Evolutionary conservation across 2,888 invertebrate genomes (phyloP), one percentile per base, ranked within the genome.

Genomic region (Heliconius charithonia): DNA sequence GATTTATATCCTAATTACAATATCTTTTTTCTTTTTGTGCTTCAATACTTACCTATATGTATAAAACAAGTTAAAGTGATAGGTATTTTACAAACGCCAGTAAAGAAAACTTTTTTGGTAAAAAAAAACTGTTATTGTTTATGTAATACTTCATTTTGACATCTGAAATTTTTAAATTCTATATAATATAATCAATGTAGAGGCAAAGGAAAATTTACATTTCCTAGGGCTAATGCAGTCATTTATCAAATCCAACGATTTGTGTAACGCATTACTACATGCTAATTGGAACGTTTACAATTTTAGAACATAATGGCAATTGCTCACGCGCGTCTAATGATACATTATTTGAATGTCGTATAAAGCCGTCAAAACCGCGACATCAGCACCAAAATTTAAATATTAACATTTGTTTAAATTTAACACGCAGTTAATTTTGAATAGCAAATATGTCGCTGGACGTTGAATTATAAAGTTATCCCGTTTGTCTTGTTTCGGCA

Each of bases 391-490:
- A 82, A 88, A 89, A 91, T 91, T 90, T 87, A 89, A 91, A 93
- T 92, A 90, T 88, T 80, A 87, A 90, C 93, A 92, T 94, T 94
- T 92, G 93, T 94, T 91, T 91, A 88, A 94, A 94, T 95, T 94
- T 90, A 86, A 88, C 93, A 94, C 94, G 92, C 94, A 90, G 93
- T 93, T 93, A 93, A 93, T 81, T 93, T 85, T 89, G 89, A 92
- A 94, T 92, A 86, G 83, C 84, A 81, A 87, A 88, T 85, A 88
- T 88, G 87, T 85, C 84, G 86, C 85, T 86, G 87, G 86, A 89
- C 89, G 83, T 87, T 82, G 88, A 92, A 92, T 92, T 92, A 89
- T 89, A 89, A 89, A 92, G 89, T 88, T 89, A 90, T 88, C 83
- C 85, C 84, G 88, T 91, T 90, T 91, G 90, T 91, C 89, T 92